Percentiles rank a stretch among this genome's conserved stretches.
phyloP scores from a whole-genome alignment of 1,140 invertebrate species.

The Drosophila subpulchrella region DNA sequence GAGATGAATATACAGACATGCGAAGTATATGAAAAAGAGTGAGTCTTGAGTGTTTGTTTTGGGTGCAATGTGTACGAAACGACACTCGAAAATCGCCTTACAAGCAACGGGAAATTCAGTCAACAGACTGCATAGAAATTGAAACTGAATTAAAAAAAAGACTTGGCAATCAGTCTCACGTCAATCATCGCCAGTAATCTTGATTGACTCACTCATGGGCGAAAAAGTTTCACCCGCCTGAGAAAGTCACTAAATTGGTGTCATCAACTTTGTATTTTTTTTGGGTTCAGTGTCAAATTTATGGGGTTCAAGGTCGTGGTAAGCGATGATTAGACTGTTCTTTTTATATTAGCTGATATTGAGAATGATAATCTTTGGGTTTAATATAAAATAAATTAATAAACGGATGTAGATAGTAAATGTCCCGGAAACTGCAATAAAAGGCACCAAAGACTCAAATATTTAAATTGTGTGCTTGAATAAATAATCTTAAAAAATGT shows the following conservation, averaged over 20 bases:
- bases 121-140: conserved; percentile 11
- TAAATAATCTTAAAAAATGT: neutral
- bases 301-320: conserved; percentile 27
- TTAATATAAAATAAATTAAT: no score
- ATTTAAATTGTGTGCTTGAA: neutral
- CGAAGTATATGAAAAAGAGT: conserved; percentile 1
- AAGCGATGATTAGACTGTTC: neutral
- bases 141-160: neutral
- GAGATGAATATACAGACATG: neutral
- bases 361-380: no score
- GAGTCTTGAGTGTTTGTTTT: conserved; percentile 27
- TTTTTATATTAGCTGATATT: no score
- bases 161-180: conserved; percentile 21
- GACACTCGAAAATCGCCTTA: conserved; percentile 21
- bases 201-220: conserved; percentile 23
- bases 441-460: no score
- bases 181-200: conserved; percentile 33
- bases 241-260: conserved; percentile 25
- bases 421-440: no score
- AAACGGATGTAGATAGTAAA: no score
- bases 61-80: conserved; percentile 31
- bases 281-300: conserved; percentile 6
- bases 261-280: conserved; percentile 2
- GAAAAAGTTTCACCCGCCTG: conserved; percentile 34
- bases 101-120: conserved; percentile 30